Evolutionary conservation across 2,797 vertebrate species (phyloP).

Genomic region (Nyctibius grandis): DNA sequence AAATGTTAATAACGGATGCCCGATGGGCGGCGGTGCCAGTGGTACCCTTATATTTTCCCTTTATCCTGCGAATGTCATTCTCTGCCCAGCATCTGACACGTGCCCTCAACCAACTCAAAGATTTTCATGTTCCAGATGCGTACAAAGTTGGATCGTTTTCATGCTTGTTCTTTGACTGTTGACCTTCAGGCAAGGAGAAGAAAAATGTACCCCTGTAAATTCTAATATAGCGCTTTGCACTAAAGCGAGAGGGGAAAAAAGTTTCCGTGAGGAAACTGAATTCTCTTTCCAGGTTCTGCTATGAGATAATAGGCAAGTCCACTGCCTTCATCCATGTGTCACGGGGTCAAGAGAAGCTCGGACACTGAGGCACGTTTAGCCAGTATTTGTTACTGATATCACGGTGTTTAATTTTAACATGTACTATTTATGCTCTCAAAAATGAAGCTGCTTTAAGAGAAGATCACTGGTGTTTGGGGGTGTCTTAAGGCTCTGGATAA

Average conservation of each 20-base stretch:
- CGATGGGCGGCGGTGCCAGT: neutral
- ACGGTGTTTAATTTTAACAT: neutral
- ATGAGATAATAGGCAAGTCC: neutral
- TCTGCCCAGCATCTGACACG: neutral
- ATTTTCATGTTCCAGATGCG: neutral
- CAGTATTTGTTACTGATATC: neutral
- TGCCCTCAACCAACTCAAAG: neutral
- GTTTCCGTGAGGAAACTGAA: conserved; percentile 8
- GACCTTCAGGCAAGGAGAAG: conserved; percentile 31
- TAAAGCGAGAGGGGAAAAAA: neutral
- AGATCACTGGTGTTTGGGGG: neutral
- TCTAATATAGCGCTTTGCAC: neutral
- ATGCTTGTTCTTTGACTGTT: neutral
- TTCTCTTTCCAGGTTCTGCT: neutral
- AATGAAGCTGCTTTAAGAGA: neutral
- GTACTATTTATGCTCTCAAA: neutral
- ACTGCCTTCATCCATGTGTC: neutral
- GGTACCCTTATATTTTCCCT: neutral
- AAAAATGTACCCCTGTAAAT: neutral
- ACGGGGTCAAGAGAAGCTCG: neutral
- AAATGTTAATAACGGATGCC: neutral
- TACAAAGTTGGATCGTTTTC: neutral
- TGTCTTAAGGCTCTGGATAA: neutral
- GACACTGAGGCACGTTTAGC: neutral
- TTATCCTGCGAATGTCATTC: neutral